phyloP scores from a whole-genome alignment of 2,113 vertebrate species.

The Zapornia atra region DNA sequence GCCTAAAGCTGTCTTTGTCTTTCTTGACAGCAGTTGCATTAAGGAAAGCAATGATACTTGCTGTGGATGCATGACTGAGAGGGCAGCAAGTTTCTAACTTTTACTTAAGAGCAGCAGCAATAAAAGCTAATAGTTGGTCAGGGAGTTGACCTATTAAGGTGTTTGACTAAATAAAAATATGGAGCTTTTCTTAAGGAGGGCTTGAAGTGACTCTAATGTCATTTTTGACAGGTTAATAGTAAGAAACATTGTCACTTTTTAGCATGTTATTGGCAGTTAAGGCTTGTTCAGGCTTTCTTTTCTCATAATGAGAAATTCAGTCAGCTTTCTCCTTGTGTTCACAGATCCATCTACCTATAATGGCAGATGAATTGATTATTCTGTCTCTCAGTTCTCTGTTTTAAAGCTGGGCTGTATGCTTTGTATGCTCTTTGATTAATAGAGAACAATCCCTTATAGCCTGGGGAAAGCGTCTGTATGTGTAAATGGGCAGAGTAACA shows the following conservation, averaged over 20 bases:
- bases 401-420: neutral
- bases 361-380: neutral
- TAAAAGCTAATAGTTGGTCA: neutral
- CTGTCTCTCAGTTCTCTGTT: neutral
- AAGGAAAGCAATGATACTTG: neutral
- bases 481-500: neutral
- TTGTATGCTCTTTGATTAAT: neutral
- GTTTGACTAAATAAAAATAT: neutral
- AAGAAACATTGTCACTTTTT: neutral
- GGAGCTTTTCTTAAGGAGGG: neutral
- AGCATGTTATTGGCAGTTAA: neutral
- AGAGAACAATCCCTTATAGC: neutral
- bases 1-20: neutral
- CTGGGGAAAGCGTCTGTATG: neutral
- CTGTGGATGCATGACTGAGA: neutral
- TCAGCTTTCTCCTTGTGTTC: neutral
- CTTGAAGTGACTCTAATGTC: neutral
- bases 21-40: neutral
- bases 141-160: neutral
- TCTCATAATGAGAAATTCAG: neutral
- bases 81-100: neutral
- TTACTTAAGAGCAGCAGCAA: neutral
- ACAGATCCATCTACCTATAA: neutral
- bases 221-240: neutral
- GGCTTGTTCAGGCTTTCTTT: neutral